Conservation (phyloP, 2,113 vertebrate genomes). For the Forbesichthys papilliferus region DNA sequence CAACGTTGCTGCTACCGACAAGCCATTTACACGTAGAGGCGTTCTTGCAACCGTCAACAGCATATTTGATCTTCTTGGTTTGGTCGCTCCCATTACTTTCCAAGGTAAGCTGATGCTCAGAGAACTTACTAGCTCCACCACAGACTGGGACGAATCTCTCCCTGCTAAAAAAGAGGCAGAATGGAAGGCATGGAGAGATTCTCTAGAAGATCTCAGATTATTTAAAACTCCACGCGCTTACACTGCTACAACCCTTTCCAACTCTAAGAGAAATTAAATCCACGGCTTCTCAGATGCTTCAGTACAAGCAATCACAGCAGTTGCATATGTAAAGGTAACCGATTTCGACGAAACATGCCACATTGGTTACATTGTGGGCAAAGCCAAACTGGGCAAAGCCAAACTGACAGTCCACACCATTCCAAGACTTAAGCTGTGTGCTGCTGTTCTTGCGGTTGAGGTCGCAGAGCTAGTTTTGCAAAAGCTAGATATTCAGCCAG, state of each 20-base stretch:
- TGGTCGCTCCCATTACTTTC: constrained; percentile 26
- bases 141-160: background rate
- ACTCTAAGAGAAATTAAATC: background rate
- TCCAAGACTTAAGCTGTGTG: too few species aligned
- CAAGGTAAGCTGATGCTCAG: constrained; percentile 23
- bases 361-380: background rate
- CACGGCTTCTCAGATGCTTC: constrained; percentile 22
- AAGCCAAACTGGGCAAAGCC: background rate
- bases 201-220: background rate
- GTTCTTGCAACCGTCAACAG: constrained; percentile 20
- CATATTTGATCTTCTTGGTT: constrained; percentile 9
- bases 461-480: background rate
- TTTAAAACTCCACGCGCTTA: background rate
- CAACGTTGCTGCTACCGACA: constrained; percentile 4
- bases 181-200: constrained; percentile 10
- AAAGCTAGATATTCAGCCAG: background rate
- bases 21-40: constrained; percentile 18
- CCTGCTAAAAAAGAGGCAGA: background rate
- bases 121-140: constrained; percentile 4
- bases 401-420: background rate
- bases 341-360: background rate
- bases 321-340: background rate
- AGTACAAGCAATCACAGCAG: constrained; percentile 10
- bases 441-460: background rate
- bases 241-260: background rate